phyloP scores from a whole-genome alignment of 2,888 invertebrate species.

The Eupithecia subfuscata region DNA sequence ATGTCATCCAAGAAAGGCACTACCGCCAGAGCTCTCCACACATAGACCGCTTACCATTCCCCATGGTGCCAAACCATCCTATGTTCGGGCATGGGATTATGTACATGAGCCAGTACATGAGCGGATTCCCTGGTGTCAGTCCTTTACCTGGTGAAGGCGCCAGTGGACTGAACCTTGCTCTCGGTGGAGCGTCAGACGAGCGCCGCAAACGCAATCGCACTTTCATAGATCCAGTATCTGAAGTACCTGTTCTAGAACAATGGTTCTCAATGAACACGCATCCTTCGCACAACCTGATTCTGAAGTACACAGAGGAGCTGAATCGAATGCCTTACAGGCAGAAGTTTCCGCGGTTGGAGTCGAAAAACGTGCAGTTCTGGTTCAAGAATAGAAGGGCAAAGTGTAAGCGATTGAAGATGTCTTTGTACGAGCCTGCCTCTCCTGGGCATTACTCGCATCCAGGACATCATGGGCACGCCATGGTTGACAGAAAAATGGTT shows the following conservation, averaged over 20 bases:
- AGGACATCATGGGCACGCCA: slow-evolving; percentile 76
- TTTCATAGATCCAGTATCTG: slow-evolving; percentile 99
- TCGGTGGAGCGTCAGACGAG: slow-evolving; percentile 90
- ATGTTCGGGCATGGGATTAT: slow-evolving; percentile 96
- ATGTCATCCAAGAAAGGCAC: slow-evolving; percentile 73
- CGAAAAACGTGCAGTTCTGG: slow-evolving; percentile 99
- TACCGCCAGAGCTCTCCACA: slow-evolving; percentile 74
- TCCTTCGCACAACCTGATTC: slow-evolving; percentile 98
- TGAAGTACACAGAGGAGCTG: slow-evolving; percentile 98
- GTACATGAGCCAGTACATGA: slow-evolving; percentile 96
- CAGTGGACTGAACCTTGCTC: slow-evolving; percentile 85
- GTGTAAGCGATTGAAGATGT: slow-evolving; percentile 97
- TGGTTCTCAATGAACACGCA: slow-evolving; percentile 99
- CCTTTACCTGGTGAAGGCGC: slow-evolving; percentile 83
- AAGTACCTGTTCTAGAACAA: slow-evolving; percentile 96
- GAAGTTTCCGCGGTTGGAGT: slow-evolving; percentile 99
- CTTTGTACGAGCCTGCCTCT: slow-evolving; percentile 90
- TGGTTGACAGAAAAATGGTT: slow-evolving; percentile 81
- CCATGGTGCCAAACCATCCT: slow-evolving; percentile 91
- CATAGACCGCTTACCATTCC: slow-evolving; percentile 86
- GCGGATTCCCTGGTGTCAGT: slow-evolving; percentile 81
- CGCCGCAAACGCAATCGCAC: slow-evolving; percentile 97
- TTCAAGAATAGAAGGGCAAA: slow-evolving; percentile 99
- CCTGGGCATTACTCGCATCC: slow-evolving; percentile 85
- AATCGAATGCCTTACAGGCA: slow-evolving; percentile 98